Evolutionary conservation across 2,888 invertebrate genomes (phyloP), one percentile per base, ranked within the genome.

Genomic region (Catotricha subobsoleta): DNA sequence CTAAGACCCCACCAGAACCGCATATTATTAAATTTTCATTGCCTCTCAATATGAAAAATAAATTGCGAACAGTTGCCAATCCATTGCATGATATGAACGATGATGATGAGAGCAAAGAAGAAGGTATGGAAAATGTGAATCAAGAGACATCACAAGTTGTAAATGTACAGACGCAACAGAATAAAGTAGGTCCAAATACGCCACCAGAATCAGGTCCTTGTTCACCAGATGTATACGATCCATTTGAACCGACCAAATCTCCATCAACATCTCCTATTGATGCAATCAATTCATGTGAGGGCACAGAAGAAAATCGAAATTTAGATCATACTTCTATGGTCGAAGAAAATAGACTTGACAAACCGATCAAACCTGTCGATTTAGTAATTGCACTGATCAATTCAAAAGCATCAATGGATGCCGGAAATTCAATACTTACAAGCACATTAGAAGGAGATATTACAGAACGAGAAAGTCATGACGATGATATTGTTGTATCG

Each of bases 241-340:
- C 88, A 2, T 88, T 86, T 60, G 87, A 88, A 61, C 88, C 88
- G 1, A 87, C 88, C 8, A 82, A 83, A 58, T 84, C 86, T 1
- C 61, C 62, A 2, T 63, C 62, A 2, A 18, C 21, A 28, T 41
- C 41, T 9, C 35, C 41, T 7, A 27, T 8, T 15, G 52, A 52
- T 27, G 48, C 41, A 13, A 34, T 27, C 3, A 52, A 52, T 29
- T 47, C 40, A 5, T 19, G 9, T 12, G 13, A 34, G 27, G 28
- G 7, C 12, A 20, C 20, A 16, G 33, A 40, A 35, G 31, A 31
- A n/a, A 23, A 23, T 8, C 13, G 13, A 23, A 36, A 13, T n/a
- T 13, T 23, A 13, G n/a, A n/a, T 16, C 21, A 37, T 28, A 30
- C 19, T 21, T 20, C 23, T 4, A 28, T 13, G 7, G 20, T 3